A percentile compares a stretch with the other conserved stretches of the same genome.
Evolutionary conservation across 2,797 vertebrate genomes (phyloP).

Genomic region (Anas georgica): DNA sequence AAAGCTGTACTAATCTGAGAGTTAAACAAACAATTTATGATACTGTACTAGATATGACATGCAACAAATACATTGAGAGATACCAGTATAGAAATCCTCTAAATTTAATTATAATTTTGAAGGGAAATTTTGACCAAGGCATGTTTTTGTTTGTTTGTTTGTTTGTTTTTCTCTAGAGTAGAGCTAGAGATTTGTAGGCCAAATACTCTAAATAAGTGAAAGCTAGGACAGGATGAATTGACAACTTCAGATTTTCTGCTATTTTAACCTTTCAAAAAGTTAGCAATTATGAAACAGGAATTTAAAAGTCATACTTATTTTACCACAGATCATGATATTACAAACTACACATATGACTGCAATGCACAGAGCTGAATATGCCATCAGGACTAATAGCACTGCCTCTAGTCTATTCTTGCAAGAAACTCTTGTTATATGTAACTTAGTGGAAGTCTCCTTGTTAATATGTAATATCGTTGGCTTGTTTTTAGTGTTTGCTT

Average conservation of each 20-base stretch:
- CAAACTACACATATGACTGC: not conserved
- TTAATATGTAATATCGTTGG: not conserved
- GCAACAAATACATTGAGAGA: not conserved
- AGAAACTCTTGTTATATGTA: not conserved
- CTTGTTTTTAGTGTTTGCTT: not conserved
- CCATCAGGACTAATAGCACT: not conserved
- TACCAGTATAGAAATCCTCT: not conserved
- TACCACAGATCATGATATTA: not conserved
- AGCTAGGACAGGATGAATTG: not conserved
- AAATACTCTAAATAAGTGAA: slow-evolving; percentile 27
- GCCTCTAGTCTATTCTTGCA: not conserved
- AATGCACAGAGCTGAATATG: not conserved
- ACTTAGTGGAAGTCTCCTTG: not conserved
- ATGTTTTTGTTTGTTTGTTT: not conserved
- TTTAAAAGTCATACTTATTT: not conserved
- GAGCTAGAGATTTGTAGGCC: not conserved
- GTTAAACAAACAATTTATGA: not conserved
- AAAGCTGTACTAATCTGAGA: not conserved
- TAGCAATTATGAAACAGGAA: not conserved
- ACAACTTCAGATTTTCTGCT: not conserved
- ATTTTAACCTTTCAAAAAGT: not conserved
- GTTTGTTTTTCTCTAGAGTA: not conserved
- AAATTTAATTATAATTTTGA: not conserved
- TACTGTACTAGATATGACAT: not conserved
- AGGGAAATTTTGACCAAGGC: not conserved